Conservation (phyloP, 1,140 invertebrate genomes). For the Euwallacea fornicatus region DNA sequence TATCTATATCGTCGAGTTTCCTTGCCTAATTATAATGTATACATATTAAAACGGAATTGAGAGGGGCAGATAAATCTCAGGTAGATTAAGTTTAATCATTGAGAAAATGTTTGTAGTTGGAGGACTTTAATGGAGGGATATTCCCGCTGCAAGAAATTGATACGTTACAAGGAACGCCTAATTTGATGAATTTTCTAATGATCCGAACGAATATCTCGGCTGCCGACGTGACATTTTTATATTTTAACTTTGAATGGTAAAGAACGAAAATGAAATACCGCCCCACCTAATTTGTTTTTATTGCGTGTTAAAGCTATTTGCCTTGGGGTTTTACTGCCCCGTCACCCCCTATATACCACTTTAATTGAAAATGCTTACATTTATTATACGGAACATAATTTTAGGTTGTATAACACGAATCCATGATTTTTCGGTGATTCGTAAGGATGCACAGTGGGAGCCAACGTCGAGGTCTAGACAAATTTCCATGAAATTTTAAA, state of each 20-base stretch:
- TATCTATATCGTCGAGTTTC: constrained; percentile 5
- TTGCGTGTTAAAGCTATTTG: constrained; percentile 31
- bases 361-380: constrained; percentile 34
- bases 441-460: constrained; percentile 21
- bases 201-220: too few species aligned
- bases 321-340: constrained; percentile 20
- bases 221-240: neutral
- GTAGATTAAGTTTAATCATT: neutral
- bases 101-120: too few species aligned
- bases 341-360: constrained; percentile 18
- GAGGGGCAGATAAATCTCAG: neutral
- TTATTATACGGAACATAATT: constrained; percentile 34
- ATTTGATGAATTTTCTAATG: neutral
- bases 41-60: neutral
- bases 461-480: neutral
- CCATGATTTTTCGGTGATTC: constrained; percentile 24
- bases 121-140: too few species aligned
- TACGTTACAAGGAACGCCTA: neutral
- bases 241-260: constrained; percentile 8
- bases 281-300: constrained; percentile 24
- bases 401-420: constrained; percentile 31
- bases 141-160: too few species aligned
- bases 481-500: neutral
- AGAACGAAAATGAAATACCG: constrained; percentile 13
- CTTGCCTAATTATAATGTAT: constrained; percentile 4